A percentile compares a stretch with the other conserved stretches of the same genome.
phyloP scores from a whole-genome alignment of 2,888 invertebrate genomes.

The Morinoia aosen region DNA sequence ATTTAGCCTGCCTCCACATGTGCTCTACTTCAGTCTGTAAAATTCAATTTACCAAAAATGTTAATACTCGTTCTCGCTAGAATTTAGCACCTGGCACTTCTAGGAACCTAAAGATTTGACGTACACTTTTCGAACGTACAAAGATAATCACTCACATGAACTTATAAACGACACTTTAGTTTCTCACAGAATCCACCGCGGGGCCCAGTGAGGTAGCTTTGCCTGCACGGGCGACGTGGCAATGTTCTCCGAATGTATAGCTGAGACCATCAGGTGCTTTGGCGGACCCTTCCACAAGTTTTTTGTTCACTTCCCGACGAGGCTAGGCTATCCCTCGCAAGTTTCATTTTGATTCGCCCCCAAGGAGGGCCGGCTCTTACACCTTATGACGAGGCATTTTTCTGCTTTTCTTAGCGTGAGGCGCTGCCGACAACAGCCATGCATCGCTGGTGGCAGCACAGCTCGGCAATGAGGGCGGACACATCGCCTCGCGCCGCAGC shows the following conservation, averaged over 20 bases:
- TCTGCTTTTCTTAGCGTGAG: not conserved
- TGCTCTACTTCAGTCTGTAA: not conserved
- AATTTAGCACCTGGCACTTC: not conserved
- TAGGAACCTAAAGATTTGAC: not conserved
- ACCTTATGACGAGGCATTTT: slow-evolving; percentile 34
- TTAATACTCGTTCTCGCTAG: not conserved
- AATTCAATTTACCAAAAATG: not conserved
- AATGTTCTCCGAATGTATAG: not conserved
- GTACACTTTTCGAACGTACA: not conserved
- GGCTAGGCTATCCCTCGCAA: not conserved
- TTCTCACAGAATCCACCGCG: not conserved
- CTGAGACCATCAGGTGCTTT: not conserved
- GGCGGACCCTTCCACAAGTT: not conserved
- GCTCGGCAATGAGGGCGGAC: not conserved
- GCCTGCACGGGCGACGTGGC: not conserved
- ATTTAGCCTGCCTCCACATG: not conserved
- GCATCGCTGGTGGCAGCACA: not conserved
- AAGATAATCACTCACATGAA: not conserved
- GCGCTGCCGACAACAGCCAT: slow-evolving; percentile 32
- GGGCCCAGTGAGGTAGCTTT: not conserved
- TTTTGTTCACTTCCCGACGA: not conserved
- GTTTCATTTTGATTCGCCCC: not conserved
- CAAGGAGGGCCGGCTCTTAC: not conserved
- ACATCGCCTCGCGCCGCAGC: not conserved
- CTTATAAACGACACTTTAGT: not conserved